Conservation (phyloP, 2,797 vertebrate species). For the Pseudomugil tenellus region DNA sequence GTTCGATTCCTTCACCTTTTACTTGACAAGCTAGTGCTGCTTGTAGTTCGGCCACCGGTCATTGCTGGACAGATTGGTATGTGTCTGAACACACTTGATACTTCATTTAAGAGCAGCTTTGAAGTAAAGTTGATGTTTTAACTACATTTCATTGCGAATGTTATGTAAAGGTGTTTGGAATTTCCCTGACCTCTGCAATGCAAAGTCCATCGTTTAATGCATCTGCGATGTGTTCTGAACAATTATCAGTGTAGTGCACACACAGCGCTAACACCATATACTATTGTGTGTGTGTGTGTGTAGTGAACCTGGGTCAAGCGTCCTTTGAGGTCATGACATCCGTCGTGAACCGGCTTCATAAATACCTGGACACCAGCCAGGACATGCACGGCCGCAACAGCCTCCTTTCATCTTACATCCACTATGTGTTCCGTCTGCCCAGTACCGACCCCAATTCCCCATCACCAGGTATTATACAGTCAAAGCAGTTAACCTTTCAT, state of each 20-base stretch:
- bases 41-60: constrained; percentile 95
- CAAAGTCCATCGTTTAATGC: neutral
- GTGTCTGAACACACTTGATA: neutral
- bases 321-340: constrained; percentile 98
- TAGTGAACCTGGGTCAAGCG: constrained; percentile 96
- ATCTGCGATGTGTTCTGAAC: neutral
- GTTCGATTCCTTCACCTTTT: constrained; percentile 98
- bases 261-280: neutral
- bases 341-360: constrained; percentile 96
- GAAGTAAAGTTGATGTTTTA: neutral
- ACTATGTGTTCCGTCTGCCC: constrained; percentile 96
- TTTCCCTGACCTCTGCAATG: neutral
- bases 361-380: constrained; percentile 95
- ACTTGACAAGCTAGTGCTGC: constrained; percentile 96
- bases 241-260: neutral
- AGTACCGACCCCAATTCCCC: constrained; percentile 94
- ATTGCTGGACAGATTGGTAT: constrained; percentile 98
- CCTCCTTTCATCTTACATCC: constrained; percentile 95
- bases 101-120: neutral
- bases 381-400: constrained; percentile 97
- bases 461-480: constrained; percentile 87
- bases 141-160: neutral
- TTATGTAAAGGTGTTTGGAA: neutral
- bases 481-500: neutral
- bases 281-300: neutral